phyloP scores from a whole-genome alignment of 64 coral and sea anemone genomes.

The Montipora foliosa region DNA sequence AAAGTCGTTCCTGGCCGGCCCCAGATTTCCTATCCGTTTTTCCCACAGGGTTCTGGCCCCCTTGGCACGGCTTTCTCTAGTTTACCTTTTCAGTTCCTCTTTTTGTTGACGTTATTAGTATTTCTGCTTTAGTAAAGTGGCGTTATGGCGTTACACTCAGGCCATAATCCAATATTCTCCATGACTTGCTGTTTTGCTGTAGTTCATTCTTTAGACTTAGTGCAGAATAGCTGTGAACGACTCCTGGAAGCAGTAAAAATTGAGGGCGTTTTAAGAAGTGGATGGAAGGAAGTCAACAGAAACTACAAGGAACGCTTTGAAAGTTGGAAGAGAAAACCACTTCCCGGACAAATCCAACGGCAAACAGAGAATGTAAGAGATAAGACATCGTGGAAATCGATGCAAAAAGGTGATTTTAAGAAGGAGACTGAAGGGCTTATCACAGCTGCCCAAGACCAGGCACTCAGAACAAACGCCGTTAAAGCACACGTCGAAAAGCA shows the following conservation, averaged over 20 bases:
- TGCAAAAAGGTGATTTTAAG: slow-evolving; percentile 44
- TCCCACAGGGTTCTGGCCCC: slow-evolving; percentile 32
- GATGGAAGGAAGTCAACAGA: neutral
- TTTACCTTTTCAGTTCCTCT: neutral
- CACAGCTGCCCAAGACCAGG: slow-evolving; percentile 25
- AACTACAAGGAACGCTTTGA: slow-evolving; percentile 1
- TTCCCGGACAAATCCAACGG: slow-evolving; percentile 32
- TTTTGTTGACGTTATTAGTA: slow-evolving; percentile 5
- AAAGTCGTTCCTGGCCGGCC: neutral
- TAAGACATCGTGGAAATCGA: slow-evolving; percentile 27
- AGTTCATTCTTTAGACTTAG: slow-evolving; percentile 15
- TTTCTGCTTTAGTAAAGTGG: neutral
- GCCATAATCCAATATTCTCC: slow-evolving; percentile 22
- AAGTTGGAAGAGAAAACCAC: slow-evolving; percentile 4
- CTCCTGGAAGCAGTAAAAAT: neutral
- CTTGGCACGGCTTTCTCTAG: slow-evolving; percentile 31
- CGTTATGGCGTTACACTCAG: neutral
- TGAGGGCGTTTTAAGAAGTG: neutral
- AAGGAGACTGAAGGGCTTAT: slow-evolving; percentile 62
- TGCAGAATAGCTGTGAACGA: neutral
- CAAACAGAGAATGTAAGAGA: slow-evolving; percentile 37
- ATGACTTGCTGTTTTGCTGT: slow-evolving; percentile 18
- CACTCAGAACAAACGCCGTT: slow-evolving; percentile 31
- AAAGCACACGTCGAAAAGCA: slow-evolving; percentile 64
- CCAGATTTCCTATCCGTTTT: slow-evolving; percentile 45